Conservation (phyloP, 2,888 invertebrate genomes). For the Erebia ligea region DNA sequence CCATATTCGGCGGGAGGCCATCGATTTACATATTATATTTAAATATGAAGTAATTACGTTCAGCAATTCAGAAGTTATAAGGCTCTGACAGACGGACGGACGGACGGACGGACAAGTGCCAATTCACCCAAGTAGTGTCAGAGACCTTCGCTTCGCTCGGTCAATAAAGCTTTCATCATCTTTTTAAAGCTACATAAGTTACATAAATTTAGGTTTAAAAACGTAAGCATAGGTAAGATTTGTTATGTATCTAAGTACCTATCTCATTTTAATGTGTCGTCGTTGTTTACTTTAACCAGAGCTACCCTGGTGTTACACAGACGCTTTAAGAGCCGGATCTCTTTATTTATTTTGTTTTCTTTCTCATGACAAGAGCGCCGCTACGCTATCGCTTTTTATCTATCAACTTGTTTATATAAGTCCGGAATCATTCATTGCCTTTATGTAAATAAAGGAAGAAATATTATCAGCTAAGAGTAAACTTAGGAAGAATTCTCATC, state of each 20-base stretch:
- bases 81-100: no score
- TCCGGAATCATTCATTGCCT: slow-evolving; percentile 68
- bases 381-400: slow-evolving; percentile 72
- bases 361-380: slow-evolving; percentile 70
- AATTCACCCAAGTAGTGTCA: no score
- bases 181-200: no score
- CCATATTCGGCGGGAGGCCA: no score
- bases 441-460: slow-evolving; percentile 73
- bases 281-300: slow-evolving; percentile 60
- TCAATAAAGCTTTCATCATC: no score
- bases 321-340: slow-evolving; percentile 59
- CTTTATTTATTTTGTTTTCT: slow-evolving; percentile 71
- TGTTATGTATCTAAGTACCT: slow-evolving; percentile 36
- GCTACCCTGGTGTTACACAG: slow-evolving; percentile 70
- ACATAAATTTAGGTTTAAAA: no score
- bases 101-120: no score
- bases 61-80: no score
- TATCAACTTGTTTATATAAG: slow-evolving; percentile 74
- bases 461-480: slow-evolving; percentile 70
- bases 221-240: no score
- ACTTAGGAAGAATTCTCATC: slow-evolving; percentile 65
- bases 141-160: no score
- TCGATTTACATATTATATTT: no score
- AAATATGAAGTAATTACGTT: no score
- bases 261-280: slow-evolving; percentile 42